Conservation (phyloP, 2,113 vertebrate species). For the Megaleporinus macrocephalus region DNA sequence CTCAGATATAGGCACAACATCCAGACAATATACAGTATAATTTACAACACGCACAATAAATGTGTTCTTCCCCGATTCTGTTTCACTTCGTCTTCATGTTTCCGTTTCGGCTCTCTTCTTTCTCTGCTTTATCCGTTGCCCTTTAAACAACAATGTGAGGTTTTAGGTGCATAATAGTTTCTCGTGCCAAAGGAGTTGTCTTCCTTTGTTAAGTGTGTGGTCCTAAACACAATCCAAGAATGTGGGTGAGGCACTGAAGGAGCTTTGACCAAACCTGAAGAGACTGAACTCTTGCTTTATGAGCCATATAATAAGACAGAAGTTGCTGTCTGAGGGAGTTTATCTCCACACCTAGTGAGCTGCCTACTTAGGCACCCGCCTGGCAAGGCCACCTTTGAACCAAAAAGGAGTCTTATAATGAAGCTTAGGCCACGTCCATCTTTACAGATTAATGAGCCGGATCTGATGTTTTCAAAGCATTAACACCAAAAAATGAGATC, state of each 20-base stretch:
- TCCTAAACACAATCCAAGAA: constrained; percentile 21
- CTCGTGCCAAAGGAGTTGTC: constrained; percentile 10
- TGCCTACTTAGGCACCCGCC: neutral
- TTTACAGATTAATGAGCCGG: too few species aligned
- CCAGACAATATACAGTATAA: neutral
- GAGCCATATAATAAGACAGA: neutral
- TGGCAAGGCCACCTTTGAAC: too few species aligned
- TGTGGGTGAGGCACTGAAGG: constrained; percentile 13
- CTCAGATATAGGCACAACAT: neutral
- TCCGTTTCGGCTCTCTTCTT: neutral
- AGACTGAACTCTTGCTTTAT: neutral
- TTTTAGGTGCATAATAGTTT: constrained; percentile 23
- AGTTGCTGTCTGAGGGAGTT: neutral
- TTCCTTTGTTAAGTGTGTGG: neutral
- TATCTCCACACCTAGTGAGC: neutral
- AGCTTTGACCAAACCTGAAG: neutral
- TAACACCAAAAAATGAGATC: too few species aligned
- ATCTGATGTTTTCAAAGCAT: too few species aligned
- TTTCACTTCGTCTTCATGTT: neutral
- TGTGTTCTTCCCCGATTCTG: neutral
- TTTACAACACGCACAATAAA: neutral
- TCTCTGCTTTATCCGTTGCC: neutral
- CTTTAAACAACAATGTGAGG: constrained; percentile 20
- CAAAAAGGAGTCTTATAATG: neutral
- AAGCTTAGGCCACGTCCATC: too few species aligned